Evolutionary conservation across 92 coral and sea anemone species (phyloP), one percentile per base, ranked within the genome.

Genomic region (Zoanthus gigantus): DNA sequence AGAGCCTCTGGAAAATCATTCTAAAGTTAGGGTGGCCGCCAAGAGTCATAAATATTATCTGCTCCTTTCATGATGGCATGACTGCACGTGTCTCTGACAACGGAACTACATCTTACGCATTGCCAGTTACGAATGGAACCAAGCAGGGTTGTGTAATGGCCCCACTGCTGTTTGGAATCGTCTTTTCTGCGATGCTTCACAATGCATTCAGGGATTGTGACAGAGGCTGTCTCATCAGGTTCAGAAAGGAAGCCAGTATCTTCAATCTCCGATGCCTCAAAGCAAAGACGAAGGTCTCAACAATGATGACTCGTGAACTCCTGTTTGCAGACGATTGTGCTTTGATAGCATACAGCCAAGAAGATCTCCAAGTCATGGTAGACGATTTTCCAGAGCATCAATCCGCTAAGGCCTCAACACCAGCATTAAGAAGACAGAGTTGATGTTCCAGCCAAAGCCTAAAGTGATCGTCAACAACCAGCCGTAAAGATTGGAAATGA

Each of bases 291-390:
- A 73, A 73, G 42, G 54, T 73, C 15, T 48, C 12, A 1, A 9
- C 2, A 23, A 18, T 18, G 77, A 53, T 73, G 12, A 30, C 23
- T 61, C 48, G 58, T 28, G 58, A 32, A 13, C 74, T 47, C 52
- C 58, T 63, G 34, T 47, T 61, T 53, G 57, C 86, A 45, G 86
- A 82, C 46, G 86, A 82, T 56, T 82, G 86, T 44, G 86, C 34
- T 23, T 50, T 82, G 17, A 74, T 65, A 6, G 72, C 52, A 32
- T 30, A 82, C 29, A 29, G 76, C n/a, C 54, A 82, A 61, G 16
- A 13, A 12, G 86, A 58, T 82, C 16, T 46, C 15, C 86, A 82
- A 28, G 4, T 28, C 17, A 17, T 82, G 18, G 63, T 82, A 15
- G 76, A 61, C 16, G 73, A 32, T 23, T 82, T 8, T 9, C 76